Conservation (phyloP, 2,113 vertebrate species). For the Psilopsiagon aymara region DNA sequence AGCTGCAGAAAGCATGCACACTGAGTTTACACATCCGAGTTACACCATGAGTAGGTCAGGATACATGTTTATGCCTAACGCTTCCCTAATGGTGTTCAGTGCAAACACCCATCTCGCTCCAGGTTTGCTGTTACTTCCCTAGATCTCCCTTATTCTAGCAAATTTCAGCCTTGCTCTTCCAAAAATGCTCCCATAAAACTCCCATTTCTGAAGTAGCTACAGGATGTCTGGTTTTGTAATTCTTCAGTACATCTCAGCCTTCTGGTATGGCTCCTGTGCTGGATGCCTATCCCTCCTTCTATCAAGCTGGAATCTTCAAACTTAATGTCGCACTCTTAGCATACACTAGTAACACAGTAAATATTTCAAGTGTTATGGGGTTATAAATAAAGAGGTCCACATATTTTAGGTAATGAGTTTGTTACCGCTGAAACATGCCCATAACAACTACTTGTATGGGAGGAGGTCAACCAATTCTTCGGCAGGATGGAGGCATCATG, state of each 20-base stretch:
- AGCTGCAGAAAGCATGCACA: background rate
- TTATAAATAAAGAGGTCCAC: background rate
- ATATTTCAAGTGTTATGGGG: background rate
- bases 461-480: background rate
- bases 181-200: background rate
- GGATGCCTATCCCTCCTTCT: background rate
- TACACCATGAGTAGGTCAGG: background rate
- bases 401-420: background rate
- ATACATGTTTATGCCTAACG: fast-evolving
- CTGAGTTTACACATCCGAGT: fast-evolving
- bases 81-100: background rate
- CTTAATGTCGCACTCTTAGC: background rate
- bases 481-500: conserved; percentile 3
- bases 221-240: background rate
- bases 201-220: background rate
- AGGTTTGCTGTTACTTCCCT: background rate
- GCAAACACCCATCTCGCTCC: background rate
- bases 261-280: background rate
- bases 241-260: background rate
- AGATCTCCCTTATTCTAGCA: background rate
- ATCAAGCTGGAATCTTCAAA: background rate
- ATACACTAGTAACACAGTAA: background rate
- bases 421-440: background rate
- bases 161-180: background rate
- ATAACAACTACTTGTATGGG: background rate